These are phyloP conservation scores for Zalophus californianus DNA, from an alignment of 2,797 vertebrate genomes.

Conservation along the genomic window DNA sequence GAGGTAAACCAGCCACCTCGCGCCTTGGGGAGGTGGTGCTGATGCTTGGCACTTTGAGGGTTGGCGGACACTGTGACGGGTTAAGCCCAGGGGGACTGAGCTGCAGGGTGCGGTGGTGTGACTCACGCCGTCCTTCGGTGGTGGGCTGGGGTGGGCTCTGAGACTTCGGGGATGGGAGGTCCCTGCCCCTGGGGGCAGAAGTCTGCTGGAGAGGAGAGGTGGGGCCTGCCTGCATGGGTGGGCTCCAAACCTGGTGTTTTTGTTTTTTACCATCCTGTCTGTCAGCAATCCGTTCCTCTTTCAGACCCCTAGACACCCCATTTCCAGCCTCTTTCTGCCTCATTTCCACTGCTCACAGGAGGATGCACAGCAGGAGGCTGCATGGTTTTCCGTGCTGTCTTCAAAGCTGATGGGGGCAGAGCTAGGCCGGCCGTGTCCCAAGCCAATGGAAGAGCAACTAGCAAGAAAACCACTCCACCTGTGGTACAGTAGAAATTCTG, in stretches of 20 bases:
- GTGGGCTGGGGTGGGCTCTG: not conserved
- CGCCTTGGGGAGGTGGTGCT: not conserved
- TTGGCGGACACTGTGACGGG: not conserved
- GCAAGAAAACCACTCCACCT: not conserved
- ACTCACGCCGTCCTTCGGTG: not conserved
- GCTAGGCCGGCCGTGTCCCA: not conserved
- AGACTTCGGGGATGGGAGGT: not conserved
- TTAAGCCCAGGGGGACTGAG: not conserved
- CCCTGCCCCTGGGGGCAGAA: too few species aligned
- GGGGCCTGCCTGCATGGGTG: not conserved
- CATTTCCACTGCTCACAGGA: not conserved
- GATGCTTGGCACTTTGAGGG: not conserved
- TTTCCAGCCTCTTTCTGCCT: not conserved
- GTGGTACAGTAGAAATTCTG: not conserved
- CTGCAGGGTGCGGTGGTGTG: fast-evolving
- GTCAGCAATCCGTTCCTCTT: not conserved
- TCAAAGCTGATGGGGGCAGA: not conserved
- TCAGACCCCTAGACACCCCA: fast-evolving
- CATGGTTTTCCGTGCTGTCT: not conserved
- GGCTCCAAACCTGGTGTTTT: not conserved
- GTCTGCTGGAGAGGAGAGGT: not conserved
- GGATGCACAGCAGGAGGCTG: not conserved
- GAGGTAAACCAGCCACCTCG: not conserved
- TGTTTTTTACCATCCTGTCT: not conserved
- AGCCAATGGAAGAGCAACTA: not conserved